Evolutionary conservation across 2,113 vertebrate species (phyloP), one percentile per base, ranked within the genome.

Genomic region (Tenebrosternarchus preto): DNA sequence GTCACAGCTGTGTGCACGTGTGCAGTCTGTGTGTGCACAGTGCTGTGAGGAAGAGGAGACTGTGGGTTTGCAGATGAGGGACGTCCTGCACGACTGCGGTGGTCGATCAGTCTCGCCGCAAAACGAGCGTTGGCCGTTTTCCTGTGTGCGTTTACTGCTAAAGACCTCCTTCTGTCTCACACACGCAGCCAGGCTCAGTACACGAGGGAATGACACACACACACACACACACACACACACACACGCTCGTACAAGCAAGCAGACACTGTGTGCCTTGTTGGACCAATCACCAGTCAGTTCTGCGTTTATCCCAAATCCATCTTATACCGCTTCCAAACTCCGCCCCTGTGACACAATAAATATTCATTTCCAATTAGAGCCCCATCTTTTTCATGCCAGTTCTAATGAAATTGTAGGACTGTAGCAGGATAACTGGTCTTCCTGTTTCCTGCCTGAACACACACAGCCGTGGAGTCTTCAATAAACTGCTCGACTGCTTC

Each of bases 351-450:
- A 1, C 46, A 20, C 27, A 80, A 88, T 89, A 80, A 88, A 91
- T 90, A 88, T 91, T 89, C 83, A 90, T 89, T 80, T 67, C 67
- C 80, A 84, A 89, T 88, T 72, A 85, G 25, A 67, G 84, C 27
- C 82, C 69, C 64, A 80, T 82, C 81, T 73, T 75, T 81, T 71
- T 66, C 39, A 86, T 88, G 87, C 75, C 77, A 83, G 80, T 77
- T 86, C 70, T 68, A 85, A 82, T 81, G 56, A 76, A 88, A 74
- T 82, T 76, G 77, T 29, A 17, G 33, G 74, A 53, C 20, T 36
- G 66, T 79, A 57, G 84, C 78, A 55, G 78, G 80, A 84, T 84
- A 85, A 90, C 77, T 88, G 74, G 85, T 76, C 56, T 83, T 60
- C 66, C 33, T 0, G 2, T 81, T 77, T 61, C 71, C 57, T 46